Base-by-base conservation (phyloP, 2,113 vertebrate species). In the Chaenocephalus aceratus region DNA sequence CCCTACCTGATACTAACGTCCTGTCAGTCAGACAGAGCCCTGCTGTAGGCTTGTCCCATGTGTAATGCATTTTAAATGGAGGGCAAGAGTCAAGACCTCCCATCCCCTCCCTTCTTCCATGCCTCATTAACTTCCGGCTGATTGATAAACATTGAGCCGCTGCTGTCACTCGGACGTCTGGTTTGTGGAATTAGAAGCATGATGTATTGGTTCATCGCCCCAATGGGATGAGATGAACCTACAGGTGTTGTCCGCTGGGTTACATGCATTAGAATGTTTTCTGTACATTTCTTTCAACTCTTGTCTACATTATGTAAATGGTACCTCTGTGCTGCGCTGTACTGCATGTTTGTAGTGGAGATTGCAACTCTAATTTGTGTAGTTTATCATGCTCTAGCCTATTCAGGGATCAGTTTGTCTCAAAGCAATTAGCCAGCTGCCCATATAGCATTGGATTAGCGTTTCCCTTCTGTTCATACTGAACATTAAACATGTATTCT, bases 111-210 rank as follows among this genome's bases (percentile, higher is more conserved):
- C 44, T 58, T 49, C 48, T 46, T 66, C 58, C 44, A 45, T 2
- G 69, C 83, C 82, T 94, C 91, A 92, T 92, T 92, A 92, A 89
- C 86, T 74, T 77, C 52, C 58, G n/a, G 15, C 87, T 83, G 89
- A 93, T 85, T 90, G 88, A 90, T 88, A 89, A 87, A 90, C 79
- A 80, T 72, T 52, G 80, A 80, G 80, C 56, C 53, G 82, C 51
- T 49, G 77, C 79, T 51, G 79, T 78, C 63, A 76, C 56, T 66
- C 0, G 1, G 65, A 44, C 7, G 34, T 48, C 58, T 44, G 65
- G 78, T 68, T 78, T 7, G 66, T 70, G 65, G 83, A 64, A 78
- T 77, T 70, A 61, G 65, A 74, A 44, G 72, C 80, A 82, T 75
- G 75, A 85, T 84, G 67, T 34, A 41, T 6, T 57, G 34, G 71